Evolutionary conservation across 2,113 vertebrate species (phyloP), one percentile per base, ranked within the genome.

Genomic region (Sarotherodon lohbergeri): DNA sequence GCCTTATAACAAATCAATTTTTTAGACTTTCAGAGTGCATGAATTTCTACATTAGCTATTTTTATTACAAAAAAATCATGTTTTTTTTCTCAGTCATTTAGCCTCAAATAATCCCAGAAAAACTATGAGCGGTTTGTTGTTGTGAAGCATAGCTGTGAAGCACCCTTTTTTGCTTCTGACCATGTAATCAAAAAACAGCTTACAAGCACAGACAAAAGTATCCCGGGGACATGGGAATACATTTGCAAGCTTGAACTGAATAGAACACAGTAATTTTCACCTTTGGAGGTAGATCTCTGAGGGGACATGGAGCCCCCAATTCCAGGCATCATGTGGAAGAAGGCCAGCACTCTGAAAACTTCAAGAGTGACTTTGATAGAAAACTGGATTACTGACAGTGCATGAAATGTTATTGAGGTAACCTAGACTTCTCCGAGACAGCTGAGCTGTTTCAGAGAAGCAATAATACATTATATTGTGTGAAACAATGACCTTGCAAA

Each of bases 201-300:
- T 73, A 81, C 43, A 39, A 22, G 17, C 81, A 82, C 24, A 90
- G 76, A 89, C 81, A 41, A 83, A 86, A 34, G 32, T 68, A 43
- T 61, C 90, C 81, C 52, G 56, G n/a, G 63, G 90, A 81, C 63
- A 76, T 22, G 4, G 61, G 48, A 87, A 84, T 83, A 86, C 46
- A 86, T 93, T 87, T 93, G 82, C 84, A 59, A 88, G 48, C 83
- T 22, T 2, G 3, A 92, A 85, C 17, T 8, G 6, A 50, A 43
- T 63, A 4, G 52, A 90, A 81, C 59, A 85, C 63, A 46, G 83
- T 76, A 32, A 90, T 91, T 90, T 86, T 86, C 89, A 83, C 86
- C 84, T 90, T 76, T 80, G 82, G 89, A 89, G 90, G 91, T 52
- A 63, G 55, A 41, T 68, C 86, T 87, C 52, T 80, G 90, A 87